Base-by-base conservation (phyloP, 2,888 invertebrate genomes). In the Steromphala cineraria region DNA sequence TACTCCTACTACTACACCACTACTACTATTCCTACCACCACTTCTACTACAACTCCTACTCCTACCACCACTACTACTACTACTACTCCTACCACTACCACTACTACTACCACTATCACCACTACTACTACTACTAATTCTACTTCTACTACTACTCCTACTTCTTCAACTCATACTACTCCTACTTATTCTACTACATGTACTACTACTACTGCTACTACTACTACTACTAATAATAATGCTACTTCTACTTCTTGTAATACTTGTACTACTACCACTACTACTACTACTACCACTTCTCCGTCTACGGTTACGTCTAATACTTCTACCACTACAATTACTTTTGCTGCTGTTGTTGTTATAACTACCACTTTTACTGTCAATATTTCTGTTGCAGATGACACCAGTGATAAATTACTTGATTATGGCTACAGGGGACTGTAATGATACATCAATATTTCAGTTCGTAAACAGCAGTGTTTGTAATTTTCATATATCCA, bases 61-160 rank as follows among this genome's bases (percentile, higher is more conserved):
- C 8, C 67, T 62, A 78, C 67, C 3, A 78, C 78, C 67, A 67
- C 67, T 0, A 78, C 40, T 15, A 78, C 78, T 67, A 78, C 78
- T 67, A 78, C 78, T 67, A 78, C 67, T 67, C 67, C 67, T 31
- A 78, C 78, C 67, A 67, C 67, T 78, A 67, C 67, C 17, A 78
- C 67, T 67, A 67, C 78, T 67, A 67, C 67, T 67, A 67, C 79
- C 62, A 71, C 79, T 74, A 13, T 74, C 62, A 40, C 79, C 52
- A 40, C 71, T 36, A 74, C 79, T 62, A 7, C 62, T 21, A 21
- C 5, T 24, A 62, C 62, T 21, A 62, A 21, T 62, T 24, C 21
- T 46, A 46, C 10, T 46, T 1, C 46, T 46, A 46, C 46, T 46
- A 46, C 46, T 10, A 46, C 46, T 10, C 5, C 46, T 10, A 46